Evolutionary conservation across 1,140 invertebrate genomes (phyloP), one percentile per base, ranked within the genome.

Genomic region (Teleogryllus occipitalis): DNA sequence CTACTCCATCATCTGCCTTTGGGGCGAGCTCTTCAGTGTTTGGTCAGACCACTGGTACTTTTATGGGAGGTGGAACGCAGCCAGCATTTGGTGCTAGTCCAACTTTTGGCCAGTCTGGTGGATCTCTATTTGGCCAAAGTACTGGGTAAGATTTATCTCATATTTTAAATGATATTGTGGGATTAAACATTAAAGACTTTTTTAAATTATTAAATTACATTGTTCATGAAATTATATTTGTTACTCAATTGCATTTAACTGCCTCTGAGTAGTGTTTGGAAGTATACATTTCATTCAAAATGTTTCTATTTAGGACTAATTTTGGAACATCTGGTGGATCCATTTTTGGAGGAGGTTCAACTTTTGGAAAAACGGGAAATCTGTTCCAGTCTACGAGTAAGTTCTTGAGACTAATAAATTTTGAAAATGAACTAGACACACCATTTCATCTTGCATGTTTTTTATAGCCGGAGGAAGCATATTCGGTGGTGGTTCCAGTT

Each of bases 311-410:
- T 22, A 79, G 78, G 7, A 27, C 78, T 73, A 54, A 54, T n/a
- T 80, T 80, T 73, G 79, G 74, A 22, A 21, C 74, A 22, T 39
- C 54, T 80, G 79, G 79, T 18, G 74, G 74, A 8, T 80, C 79
- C 8, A 22, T 80, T 8, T 80, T 80, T 76, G 79, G 79, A 77
- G 79, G 79, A 27, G 79, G 78, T 18, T 74, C 27, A 47, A 21
- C 22, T 18, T 78, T 78, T 54, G 74, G 74, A 54, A 18, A 74
- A 21, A 18, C 79, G 8, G 79, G 79, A 39, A 76, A 49, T 76
- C 46, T 76, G 0, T 77, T 80, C 54, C 76, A 77, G 47, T n/a
- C 76, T 0, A n/a, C 76, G 21, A 48, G 76, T 77, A 65, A n/a
- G 73, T 78, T 12, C 14, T n/a, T 54, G 8, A 18, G 8, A 8